These are phyloP conservation scores for Sinentomon sp. DNA, from an alignment of 2,888 invertebrate genomes.

Conservation along the genomic window DNA sequence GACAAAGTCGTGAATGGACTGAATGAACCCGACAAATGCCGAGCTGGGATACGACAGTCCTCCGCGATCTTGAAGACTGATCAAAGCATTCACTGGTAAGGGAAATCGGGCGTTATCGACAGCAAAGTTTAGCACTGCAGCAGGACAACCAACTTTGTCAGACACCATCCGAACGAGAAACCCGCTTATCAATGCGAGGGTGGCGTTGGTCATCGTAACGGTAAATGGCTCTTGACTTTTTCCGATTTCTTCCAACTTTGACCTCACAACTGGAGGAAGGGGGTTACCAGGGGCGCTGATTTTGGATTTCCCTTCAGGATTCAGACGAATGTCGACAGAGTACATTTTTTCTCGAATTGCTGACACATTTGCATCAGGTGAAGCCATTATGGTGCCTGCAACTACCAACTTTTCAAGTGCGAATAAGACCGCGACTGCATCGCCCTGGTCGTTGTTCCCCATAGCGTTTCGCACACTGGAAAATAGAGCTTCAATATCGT, in stretches of 20 bases:
- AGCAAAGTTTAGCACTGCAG: too few species aligned
- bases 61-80: conserved; percentile 6
- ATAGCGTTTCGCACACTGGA: conserved; percentile 3
- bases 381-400: conserved; percentile 2
- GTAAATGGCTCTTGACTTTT: too few species aligned
- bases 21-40: conserved; percentile 4
- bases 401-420: conserved; percentile 8
- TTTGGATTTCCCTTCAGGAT: too few species aligned
- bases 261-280: too few species aligned
- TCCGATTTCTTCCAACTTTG: too few species aligned
- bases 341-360: too few species aligned
- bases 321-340: too few species aligned
- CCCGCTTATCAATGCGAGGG: conserved; percentile 7
- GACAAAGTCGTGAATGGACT: conserved; percentile 2
- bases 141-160: conserved; percentile 2
- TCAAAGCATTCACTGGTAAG: background rate
- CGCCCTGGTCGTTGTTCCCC: conserved; percentile 7
- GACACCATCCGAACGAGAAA: conserved; percentile 5
- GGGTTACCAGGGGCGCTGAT: too few species aligned
- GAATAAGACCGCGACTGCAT: conserved; percentile 3
- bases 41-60: conserved; percentile 6
- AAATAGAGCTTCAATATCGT: conserved; percentile 8
- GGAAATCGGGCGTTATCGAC: too few species aligned
- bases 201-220: conserved; percentile 6
- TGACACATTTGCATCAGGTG: conserved; percentile 1